phyloP scores from a whole-genome alignment of 1,140 invertebrate species.

The Muscidifurax raptorellus region DNA sequence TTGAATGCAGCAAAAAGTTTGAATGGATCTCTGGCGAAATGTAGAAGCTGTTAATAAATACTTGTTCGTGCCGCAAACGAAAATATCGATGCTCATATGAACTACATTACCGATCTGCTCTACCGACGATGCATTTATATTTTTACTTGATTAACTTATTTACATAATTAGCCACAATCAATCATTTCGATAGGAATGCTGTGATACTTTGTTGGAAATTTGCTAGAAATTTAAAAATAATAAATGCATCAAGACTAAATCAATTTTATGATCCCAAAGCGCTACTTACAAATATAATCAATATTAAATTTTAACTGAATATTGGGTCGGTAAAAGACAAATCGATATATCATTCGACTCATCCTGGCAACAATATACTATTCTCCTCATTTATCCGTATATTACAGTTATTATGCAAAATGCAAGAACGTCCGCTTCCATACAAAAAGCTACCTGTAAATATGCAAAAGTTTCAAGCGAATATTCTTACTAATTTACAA shows the following conservation, averaged over 20 bases:
- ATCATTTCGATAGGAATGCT: background rate
- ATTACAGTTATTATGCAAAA: slow-evolving; percentile 30
- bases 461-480: background rate
- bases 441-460: slow-evolving; percentile 1
- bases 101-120: slow-evolving; percentile 7
- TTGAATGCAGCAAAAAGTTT: background rate
- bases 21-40: background rate
- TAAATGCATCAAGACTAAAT: background rate
- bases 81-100: slow-evolving; percentile 14
- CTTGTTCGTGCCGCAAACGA: background rate
- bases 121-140: slow-evolving; percentile 17
- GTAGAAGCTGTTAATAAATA: slow-evolving; percentile 12
- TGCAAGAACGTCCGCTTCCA: background rate
- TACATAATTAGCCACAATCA: background rate
- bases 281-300: background rate
- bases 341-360: background rate
- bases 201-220: too few relatives aligned
- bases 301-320: background rate
- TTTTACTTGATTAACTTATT: background rate
- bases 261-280: background rate
- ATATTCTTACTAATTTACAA: background rate
- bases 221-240: background rate
- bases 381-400: slow-evolving; percentile 5
- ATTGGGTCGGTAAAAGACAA: background rate
- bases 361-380: background rate